Evolutionary conservation across 2,888 invertebrate genomes (phyloP).

Genomic region (Ophioninae sp.): DNA sequence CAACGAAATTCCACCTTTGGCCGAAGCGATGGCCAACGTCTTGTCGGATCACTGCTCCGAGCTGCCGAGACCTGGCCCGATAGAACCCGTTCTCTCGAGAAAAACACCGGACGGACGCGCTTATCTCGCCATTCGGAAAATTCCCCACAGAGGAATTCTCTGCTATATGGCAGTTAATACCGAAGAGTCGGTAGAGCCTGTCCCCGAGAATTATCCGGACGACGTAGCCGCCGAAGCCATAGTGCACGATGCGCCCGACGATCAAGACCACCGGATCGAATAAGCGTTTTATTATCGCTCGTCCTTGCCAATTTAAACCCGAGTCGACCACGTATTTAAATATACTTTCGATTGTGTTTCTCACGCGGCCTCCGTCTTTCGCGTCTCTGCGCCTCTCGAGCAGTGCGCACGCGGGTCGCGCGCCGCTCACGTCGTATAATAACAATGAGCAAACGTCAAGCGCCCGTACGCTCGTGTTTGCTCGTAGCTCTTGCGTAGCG

Average conservation of each 20-base stretch:
- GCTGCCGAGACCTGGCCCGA: conserved; percentile 82
- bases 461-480: background rate
- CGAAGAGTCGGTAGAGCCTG: conserved; percentile 56
- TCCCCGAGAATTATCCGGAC: conserved; percentile 24
- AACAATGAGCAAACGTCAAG: background rate
- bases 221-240: background rate
- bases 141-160: conserved; percentile 82
- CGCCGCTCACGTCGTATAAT: background rate
- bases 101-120: conserved; percentile 83
- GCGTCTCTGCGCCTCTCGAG: background rate
- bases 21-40: conserved; percentile 81
- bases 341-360: no score
- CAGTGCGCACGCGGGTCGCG: background rate
- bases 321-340: no score
- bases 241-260: background rate
- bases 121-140: conserved; percentile 82
- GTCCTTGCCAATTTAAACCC: no score
- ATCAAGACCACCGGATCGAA: background rate
- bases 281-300: background rate
- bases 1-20: conserved; percentile 79
- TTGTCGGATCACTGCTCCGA: conserved; percentile 73
- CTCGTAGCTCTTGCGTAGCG: background rate
- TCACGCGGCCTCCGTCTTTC: no score
- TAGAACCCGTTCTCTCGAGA: conserved; percentile 82
- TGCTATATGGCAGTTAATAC: conserved; percentile 84